phyloP scores from a whole-genome alignment of 2,797 vertebrate species.

The Pelochelys cantorii region DNA sequence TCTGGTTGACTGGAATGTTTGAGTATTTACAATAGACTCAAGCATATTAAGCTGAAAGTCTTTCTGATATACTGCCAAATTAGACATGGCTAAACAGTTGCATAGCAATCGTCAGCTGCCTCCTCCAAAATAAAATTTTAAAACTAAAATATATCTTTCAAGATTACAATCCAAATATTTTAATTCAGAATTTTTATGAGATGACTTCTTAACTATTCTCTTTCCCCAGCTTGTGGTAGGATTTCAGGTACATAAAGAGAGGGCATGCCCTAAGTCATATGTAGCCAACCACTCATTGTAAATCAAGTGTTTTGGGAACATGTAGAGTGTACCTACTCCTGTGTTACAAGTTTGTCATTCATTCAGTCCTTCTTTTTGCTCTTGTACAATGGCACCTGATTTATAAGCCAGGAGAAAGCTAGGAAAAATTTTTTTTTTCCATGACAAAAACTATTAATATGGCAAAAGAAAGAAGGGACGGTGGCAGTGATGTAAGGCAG shows the following conservation, averaged over 20 bases:
- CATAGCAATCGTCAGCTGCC: slow-evolving; percentile 57
- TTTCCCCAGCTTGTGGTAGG: background rate
- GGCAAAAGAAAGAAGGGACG: background rate
- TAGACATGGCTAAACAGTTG: slow-evolving; percentile 79
- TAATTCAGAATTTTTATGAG: background rate
- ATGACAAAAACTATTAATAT: background rate
- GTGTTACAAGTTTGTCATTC: background rate
- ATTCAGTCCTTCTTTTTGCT: background rate
- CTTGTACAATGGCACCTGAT: background rate
- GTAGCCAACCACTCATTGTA: background rate
- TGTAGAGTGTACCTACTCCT: background rate
- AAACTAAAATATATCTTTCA: background rate
- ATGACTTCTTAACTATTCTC: background rate
- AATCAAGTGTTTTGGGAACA: background rate
- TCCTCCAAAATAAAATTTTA: background rate
- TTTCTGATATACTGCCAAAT: slow-evolving; percentile 70
- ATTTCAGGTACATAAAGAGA: background rate
- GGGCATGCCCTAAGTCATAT: background rate
- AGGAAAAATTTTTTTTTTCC: too few relatives aligned
- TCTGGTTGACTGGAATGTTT: slow-evolving; percentile 81
- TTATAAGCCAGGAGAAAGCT: background rate
- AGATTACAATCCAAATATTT: background rate
- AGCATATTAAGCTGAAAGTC: slow-evolving; percentile 76
- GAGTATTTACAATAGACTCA: slow-evolving; percentile 78
- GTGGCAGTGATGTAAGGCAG: background rate